phyloP scores from a whole-genome alignment of 2,797 vertebrate genomes.

The Distichodus sexfasciatus region DNA sequence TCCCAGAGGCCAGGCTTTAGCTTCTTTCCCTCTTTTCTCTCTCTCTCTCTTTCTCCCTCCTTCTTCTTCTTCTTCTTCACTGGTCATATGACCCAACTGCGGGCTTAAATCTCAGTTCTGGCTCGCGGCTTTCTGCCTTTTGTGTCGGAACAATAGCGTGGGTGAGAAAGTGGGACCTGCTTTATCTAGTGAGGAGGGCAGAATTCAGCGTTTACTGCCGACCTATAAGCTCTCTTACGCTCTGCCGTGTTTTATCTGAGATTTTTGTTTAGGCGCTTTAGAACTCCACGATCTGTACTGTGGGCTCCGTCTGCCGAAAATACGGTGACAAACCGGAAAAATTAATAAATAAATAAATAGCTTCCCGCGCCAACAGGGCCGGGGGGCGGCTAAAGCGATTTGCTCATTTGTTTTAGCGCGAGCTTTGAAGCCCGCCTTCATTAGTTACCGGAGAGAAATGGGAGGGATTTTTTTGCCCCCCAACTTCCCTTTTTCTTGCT shows the following conservation, averaged over 20 bases:
- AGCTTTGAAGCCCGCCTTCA: conserved; percentile 69
- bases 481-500: too few species aligned
- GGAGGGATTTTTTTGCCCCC: conserved; percentile 69
- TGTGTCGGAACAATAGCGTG: conserved; percentile 25
- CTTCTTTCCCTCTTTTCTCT: conserved; percentile 27
- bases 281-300: neutral
- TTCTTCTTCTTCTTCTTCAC: conserved; percentile 24
- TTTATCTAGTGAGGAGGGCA: conserved; percentile 12
- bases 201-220: conserved; percentile 10
- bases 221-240: conserved; percentile 13
- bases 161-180: conserved; percentile 9
- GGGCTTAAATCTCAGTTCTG: neutral
- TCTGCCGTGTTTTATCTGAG: conserved; percentile 2
- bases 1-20: conserved; percentile 32
- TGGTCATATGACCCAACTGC: conserved; percentile 22
- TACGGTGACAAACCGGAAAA: conserved; percentile 20
- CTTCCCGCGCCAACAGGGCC: conserved; percentile 37
- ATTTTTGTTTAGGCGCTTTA: neutral
- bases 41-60: conserved; percentile 13
- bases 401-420: conserved; percentile 61
- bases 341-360: too few species aligned
- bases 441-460: conserved; percentile 73
- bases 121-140: conserved; percentile 22
- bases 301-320: neutral
- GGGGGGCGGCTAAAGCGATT: conserved; percentile 60